These are phyloP conservation scores for Vombatus ursinus DNA, from an alignment of 2,113 vertebrate species.

Conservation along the genomic window DNA sequence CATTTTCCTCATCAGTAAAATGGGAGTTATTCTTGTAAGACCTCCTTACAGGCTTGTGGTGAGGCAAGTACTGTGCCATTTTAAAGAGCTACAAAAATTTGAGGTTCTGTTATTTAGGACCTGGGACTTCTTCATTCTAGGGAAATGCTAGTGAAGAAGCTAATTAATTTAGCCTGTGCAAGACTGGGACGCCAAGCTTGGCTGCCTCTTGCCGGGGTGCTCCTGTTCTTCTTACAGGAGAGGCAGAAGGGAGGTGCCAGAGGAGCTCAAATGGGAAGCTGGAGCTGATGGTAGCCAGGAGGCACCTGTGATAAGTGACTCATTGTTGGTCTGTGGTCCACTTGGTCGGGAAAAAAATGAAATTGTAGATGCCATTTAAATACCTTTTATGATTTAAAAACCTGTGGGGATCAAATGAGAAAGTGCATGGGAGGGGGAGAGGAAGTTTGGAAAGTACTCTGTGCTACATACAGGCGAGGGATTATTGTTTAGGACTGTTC, in stretches of 20 bases:
- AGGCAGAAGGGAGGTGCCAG: background rate
- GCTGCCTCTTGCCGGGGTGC: background rate
- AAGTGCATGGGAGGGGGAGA: background rate
- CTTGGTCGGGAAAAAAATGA: background rate
- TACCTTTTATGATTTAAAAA: background rate
- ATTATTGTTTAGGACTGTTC: background rate
- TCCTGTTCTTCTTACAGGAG: background rate
- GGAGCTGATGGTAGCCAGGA: background rate
- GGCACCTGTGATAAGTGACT: background rate
- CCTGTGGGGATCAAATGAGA: background rate
- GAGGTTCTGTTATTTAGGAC: background rate
- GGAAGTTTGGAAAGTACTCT: background rate
- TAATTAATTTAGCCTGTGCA: background rate
- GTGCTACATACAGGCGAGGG: background rate
- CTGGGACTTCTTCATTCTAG: background rate
- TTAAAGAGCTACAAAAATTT: background rate
- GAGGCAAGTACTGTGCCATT: background rate
- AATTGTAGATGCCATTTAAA: background rate
- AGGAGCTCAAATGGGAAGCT: background rate
- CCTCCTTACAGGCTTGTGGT: background rate
- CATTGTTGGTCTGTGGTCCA: no score
- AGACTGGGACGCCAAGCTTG: background rate
- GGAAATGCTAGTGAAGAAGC: background rate
- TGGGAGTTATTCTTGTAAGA: background rate
- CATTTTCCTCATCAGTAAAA: background rate